Conservation (phyloP, 2,888 invertebrate species). For the Iphiclides podalirius region DNA sequence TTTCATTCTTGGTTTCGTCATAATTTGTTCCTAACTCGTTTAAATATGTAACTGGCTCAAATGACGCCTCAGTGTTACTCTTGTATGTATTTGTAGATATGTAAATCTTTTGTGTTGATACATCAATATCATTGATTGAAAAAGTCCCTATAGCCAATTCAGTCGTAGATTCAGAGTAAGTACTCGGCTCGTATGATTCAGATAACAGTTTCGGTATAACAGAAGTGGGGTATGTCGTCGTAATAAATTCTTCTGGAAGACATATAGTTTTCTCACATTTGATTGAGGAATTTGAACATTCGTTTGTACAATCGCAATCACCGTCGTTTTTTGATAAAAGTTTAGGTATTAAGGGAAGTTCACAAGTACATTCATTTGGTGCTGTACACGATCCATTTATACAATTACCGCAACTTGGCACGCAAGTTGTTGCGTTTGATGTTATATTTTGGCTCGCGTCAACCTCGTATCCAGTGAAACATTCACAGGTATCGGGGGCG, state of each 20-base stretch:
- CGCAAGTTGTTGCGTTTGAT: conserved; percentile 24
- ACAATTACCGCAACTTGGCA: conserved; percentile 31
- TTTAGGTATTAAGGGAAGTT: conserved; percentile 29
- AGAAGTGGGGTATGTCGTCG: neutral
- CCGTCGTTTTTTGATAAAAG: conserved; percentile 15
- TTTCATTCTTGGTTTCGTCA: no score
- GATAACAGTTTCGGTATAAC: neutral
- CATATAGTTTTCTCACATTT: conserved; percentile 28
- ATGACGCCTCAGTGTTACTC: no score
- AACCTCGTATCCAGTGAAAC: conserved; percentile 35
- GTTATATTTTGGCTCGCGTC: conserved; percentile 10
- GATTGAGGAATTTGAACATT: conserved; percentile 15
- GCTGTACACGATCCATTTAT: conserved; percentile 29
- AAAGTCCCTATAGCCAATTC: neutral
- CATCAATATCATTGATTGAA: neutral
- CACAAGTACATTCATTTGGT: conserved; percentile 54
- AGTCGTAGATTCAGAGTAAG: neutral
- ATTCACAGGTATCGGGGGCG: conserved; percentile 47
- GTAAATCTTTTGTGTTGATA: no score
- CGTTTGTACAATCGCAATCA: no score
- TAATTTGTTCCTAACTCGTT: no score
- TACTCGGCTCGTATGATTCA: neutral
- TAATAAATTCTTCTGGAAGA: conserved; percentile 5
- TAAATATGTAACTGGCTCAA: no score
- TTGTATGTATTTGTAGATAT: neutral